A percentile compares a stretch with the other conserved stretches of the same genome.
Conservation (phyloP, 2,888 invertebrate genomes). For the Lasioglossum villosulum region DNA sequence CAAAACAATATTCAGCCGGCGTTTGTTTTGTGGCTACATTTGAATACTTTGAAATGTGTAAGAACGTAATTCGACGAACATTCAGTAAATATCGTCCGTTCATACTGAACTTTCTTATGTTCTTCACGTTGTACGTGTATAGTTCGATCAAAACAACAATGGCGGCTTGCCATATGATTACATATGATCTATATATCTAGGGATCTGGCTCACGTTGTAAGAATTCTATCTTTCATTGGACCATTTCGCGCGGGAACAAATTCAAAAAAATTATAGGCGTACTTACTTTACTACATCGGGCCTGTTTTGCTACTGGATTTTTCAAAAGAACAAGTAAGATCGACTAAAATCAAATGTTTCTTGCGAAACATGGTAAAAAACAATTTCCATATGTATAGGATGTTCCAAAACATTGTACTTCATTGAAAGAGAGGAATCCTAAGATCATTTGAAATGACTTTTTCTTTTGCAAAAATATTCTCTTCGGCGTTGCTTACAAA, state of each 20-base stretch:
- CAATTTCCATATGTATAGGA: not conserved
- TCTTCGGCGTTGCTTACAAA: too few relatives aligned
- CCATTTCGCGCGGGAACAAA: not conserved
- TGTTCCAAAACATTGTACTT: not conserved
- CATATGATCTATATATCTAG: not conserved
- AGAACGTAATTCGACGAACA: conserved; percentile 20
- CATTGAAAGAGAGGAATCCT: not conserved
- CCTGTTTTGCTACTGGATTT: too few relatives aligned
- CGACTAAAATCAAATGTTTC: too few relatives aligned
- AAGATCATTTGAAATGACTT: too few relatives aligned
- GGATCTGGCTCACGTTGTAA: not conserved
- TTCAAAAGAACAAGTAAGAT: not conserved
- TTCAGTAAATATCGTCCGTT: conserved; percentile 15
- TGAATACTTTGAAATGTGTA: conserved; percentile 19
- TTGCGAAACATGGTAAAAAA: not conserved
- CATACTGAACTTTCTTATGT: conserved; percentile 19
- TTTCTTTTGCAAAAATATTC: too few relatives aligned
- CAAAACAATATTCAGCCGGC: conserved; percentile 87
- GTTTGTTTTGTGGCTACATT: conserved; percentile 80
- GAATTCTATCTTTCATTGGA: not conserved
- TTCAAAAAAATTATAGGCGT: not conserved
- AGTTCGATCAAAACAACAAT: not conserved
- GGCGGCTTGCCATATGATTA: not conserved
- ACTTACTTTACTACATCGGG: too few relatives aligned
- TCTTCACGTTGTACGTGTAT: not conserved